Percentiles rank a stretch among this genome's conserved stretches.
phyloP scores from a whole-genome alignment of 2,797 vertebrate species.

The Lepilemur ruficaudatus region DNA sequence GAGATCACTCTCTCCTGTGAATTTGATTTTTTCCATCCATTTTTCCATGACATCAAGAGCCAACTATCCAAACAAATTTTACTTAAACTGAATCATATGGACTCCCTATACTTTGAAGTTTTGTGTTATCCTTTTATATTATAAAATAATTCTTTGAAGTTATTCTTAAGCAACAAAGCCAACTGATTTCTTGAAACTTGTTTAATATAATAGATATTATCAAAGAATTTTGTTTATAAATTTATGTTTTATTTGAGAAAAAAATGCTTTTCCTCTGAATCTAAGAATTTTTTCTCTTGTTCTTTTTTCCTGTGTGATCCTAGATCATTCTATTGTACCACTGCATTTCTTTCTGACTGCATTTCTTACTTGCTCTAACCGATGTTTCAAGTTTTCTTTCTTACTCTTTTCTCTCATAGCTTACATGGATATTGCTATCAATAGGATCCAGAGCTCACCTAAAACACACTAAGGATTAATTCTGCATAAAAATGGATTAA shows the following conservation, averaged over 20 bases:
- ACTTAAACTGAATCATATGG: slow-evolving; percentile 68
- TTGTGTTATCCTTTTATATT: slow-evolving; percentile 13
- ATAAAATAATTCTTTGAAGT: slow-evolving; percentile 11
- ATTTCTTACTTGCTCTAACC: not conserved
- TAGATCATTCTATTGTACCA: not conserved
- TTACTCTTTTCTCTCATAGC: not conserved
- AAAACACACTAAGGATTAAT: not conserved
- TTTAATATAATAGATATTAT: not conserved
- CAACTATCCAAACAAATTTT: slow-evolving; percentile 66
- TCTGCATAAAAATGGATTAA: not conserved
- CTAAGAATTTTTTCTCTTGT: not conserved
- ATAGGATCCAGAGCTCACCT: not conserved
- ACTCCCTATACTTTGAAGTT: slow-evolving; percentile 37
- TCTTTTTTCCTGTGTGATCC: not conserved
- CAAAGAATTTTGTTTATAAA: not conserved
- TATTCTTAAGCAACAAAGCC: slow-evolving; percentile 28
- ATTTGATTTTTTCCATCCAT: slow-evolving; percentile 73
- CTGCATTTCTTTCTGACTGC: not conserved
- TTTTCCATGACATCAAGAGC: slow-evolving; percentile 73
- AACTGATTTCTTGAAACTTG: slow-evolving; percentile 15
- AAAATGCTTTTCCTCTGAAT: not conserved
- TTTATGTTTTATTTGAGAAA: not conserved
- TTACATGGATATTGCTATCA: not conserved
- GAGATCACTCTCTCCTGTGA: slow-evolving; percentile 63
- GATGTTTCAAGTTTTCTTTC: not conserved